A percentile compares a stretch with the other conserved stretches of the same genome.
Evolutionary conservation across 2,797 vertebrate species (phyloP).

Genomic region (Falco concolor): DNA sequence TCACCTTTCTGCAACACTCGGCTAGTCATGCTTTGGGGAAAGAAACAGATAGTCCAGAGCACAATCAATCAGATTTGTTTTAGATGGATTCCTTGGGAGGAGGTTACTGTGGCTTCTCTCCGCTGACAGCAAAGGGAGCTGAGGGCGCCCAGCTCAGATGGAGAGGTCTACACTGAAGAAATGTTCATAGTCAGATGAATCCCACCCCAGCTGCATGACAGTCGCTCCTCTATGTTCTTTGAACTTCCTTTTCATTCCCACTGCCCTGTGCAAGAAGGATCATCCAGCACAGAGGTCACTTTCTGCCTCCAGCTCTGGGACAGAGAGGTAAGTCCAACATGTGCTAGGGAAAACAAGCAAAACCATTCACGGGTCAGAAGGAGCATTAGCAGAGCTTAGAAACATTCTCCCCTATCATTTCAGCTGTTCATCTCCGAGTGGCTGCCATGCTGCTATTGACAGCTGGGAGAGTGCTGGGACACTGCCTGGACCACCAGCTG

Average conservation of each 20-base stretch:
- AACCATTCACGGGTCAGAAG: background rate
- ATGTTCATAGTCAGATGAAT: background rate
- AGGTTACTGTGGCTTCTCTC: background rate
- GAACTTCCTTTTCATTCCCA: background rate
- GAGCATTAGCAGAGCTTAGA: background rate
- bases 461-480: conserved; percentile 49
- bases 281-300: background rate
- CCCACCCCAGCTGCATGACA: background rate
- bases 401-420: conserved; percentile 7
- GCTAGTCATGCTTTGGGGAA: background rate
- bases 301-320: background rate
- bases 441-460: conserved; percentile 27
- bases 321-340: background rate
- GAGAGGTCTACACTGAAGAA: background rate
- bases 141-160: background rate
- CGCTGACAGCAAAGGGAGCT: background rate
- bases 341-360: conserved; percentile 23
- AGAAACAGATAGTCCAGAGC: background rate
- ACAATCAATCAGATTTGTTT: background rate
- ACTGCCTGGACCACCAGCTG: conserved; percentile 51
- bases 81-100: background rate
- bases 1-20: background rate
- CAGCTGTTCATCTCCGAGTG: conserved; percentile 54
- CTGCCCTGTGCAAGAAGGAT: background rate
- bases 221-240: background rate